phyloP scores from a whole-genome alignment of 2,113 vertebrate genomes.

The Eclectus roratus region DNA sequence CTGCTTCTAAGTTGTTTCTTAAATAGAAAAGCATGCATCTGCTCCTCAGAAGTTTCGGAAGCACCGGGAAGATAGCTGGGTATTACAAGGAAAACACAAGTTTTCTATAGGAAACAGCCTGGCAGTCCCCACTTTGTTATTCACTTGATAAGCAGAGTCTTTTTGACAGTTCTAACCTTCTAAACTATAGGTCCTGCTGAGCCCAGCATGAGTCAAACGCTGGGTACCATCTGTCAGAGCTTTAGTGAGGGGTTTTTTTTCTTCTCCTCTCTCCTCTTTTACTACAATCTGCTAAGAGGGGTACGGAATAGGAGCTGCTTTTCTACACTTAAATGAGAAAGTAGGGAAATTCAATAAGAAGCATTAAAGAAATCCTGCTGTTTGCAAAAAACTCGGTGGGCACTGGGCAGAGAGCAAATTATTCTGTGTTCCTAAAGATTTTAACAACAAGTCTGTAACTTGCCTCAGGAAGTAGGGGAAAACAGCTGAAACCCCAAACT shows the following conservation, averaged over 20 bases:
- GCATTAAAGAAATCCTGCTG: slow-evolving; percentile 45
- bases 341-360: slow-evolving; percentile 51
- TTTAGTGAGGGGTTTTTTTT: slow-evolving; percentile 62
- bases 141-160: slow-evolving; percentile 94
- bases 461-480: neutral
- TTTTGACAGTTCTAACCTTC: slow-evolving; percentile 98
- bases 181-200: slow-evolving; percentile 95
- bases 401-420: neutral
- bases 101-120: slow-evolving; percentile 90
- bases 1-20: slow-evolving; percentile 49
- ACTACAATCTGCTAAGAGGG: slow-evolving; percentile 69
- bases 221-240: slow-evolving; percentile 98
- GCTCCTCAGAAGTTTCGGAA: slow-evolving; percentile 60
- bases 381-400: neutral
- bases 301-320: slow-evolving; percentile 49
- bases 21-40: slow-evolving; percentile 31
- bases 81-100: slow-evolving; percentile 79
- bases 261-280: slow-evolving; percentile 45
- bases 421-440: neutral
- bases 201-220: slow-evolving; percentile 90
- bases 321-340: slow-evolving; percentile 27
- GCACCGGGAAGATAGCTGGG: slow-evolving; percentile 46
- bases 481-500: neutral
- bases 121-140: slow-evolving; percentile 91
- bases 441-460: neutral